Conservation (phyloP, 2,888 invertebrate species). For the Lasioglossum lativentre region DNA sequence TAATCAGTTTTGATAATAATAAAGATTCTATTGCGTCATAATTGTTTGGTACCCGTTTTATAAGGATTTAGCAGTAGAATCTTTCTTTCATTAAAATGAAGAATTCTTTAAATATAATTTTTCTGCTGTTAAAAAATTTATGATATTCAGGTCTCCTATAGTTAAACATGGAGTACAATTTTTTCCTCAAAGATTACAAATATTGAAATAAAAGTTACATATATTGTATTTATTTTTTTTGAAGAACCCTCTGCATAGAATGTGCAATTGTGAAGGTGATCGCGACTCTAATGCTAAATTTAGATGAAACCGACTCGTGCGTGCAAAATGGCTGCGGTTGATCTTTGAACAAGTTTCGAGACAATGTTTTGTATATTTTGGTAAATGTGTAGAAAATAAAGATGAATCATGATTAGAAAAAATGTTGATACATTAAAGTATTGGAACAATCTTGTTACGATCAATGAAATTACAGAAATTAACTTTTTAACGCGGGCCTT, state of each 20-base stretch:
- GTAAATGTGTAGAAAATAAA: not conserved
- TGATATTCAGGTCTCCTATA: no score
- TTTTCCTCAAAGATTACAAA: no score
- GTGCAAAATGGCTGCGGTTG: not conserved
- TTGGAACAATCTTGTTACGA: no score
- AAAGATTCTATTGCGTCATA: no score
- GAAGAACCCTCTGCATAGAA: not conserved
- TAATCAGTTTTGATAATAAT: not conserved
- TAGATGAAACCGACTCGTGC: not conserved
- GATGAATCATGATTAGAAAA: not conserved
- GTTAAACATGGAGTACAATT: not conserved
- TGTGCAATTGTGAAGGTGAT: not conserved
- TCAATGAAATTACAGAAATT: not conserved
- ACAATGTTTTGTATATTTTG: not conserved
- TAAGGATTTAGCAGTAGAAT: no score
- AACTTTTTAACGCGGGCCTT: not conserved
- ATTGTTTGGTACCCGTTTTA: not conserved
- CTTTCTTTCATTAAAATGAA: no score
- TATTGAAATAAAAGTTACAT: no score
- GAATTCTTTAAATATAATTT: no score
- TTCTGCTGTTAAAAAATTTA: no score
- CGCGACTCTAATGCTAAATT: constrained; percentile 9
- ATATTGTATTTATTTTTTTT: not conserved
- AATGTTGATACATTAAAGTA: not conserved
- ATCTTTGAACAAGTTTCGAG: not conserved